Evolutionary conservation across 2,113 vertebrate species (phyloP), one percentile per base, ranked within the genome.

Genomic region (Lathamus discolor): DNA sequence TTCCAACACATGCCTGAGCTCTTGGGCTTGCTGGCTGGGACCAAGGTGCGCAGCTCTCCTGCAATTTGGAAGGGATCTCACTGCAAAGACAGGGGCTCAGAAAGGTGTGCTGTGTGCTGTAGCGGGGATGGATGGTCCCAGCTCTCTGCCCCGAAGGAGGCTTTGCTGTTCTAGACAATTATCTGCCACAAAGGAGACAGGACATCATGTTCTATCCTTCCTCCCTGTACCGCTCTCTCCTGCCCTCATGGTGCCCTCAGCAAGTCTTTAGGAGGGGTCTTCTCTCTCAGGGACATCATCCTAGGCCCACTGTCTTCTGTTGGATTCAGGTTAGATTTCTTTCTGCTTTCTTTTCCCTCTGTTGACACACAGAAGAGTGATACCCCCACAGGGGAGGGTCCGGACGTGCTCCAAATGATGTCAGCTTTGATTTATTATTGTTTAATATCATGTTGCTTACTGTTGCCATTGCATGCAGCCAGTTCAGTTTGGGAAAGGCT

Each of bases 381-480:
- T 92, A 85, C 19, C 57, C 84, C 62, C 85, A 39, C 7, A 67
- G 83, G 77, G 43, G 33, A 94, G 52, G 59, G 66, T 91, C 72
- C 23, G 0, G 86, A 89, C 7, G 1, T 83, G 35, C 35, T 95
- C 74, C 57, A 90, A 88, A 85, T 94, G 12, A 88, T 92, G 84
- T 92, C 88, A 95, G 59, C n/a, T 94, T 95, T 94, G 92, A 82
- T 95, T 97, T 96, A 90, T 93, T 96, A 74, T 78, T 95, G 49
- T 91, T 94, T 95, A 90, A 92, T 96, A 92, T 82, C 77, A 11
- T 69, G 57, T 82, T 92, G 95, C 93, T 94, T 90, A 49, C 88
- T 85, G 57, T 67, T 85, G 77, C 64, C 14, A 6, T 92, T 92
- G 85, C 39, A 63, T 62, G 17, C 31, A 74, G 73, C 69, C 93